Conservation (phyloP, 2,113 vertebrate genomes). For the Penelope pileata region DNA sequence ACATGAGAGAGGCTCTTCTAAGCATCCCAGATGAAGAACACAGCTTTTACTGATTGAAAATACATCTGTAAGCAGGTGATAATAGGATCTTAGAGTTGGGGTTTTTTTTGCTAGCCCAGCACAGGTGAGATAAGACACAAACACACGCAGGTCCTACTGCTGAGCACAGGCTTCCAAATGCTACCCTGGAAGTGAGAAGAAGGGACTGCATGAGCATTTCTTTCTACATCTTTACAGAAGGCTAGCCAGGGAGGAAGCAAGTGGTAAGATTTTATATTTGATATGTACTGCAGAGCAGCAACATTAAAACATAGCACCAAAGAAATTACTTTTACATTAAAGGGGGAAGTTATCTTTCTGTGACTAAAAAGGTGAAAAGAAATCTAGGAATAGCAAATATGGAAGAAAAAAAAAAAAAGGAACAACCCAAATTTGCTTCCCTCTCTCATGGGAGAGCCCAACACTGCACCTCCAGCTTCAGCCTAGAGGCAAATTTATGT, state of each 20-base stretch:
- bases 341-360: background rate
- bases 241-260: background rate
- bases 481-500: background rate
- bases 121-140: background rate
- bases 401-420: background rate
- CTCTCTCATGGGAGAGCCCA: background rate
- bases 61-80: background rate
- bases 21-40: background rate
- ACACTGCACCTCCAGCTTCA: accelerated
- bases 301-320: background rate
- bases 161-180: background rate
- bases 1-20: background rate
- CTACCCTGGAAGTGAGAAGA: background rate
- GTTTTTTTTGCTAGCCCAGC: background rate
- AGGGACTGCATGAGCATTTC: background rate
- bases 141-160: accelerated
- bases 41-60: background rate
- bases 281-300: background rate
- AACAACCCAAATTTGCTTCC: background rate
- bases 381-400: accelerated
- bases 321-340: accelerated
- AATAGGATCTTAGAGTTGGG: background rate
- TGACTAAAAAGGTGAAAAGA: background rate
- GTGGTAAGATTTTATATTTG: background rate
- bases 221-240: background rate